These are phyloP conservation scores for Cantharis rufa DNA, from an alignment of 2,888 invertebrate species.

Conservation along the genomic window DNA sequence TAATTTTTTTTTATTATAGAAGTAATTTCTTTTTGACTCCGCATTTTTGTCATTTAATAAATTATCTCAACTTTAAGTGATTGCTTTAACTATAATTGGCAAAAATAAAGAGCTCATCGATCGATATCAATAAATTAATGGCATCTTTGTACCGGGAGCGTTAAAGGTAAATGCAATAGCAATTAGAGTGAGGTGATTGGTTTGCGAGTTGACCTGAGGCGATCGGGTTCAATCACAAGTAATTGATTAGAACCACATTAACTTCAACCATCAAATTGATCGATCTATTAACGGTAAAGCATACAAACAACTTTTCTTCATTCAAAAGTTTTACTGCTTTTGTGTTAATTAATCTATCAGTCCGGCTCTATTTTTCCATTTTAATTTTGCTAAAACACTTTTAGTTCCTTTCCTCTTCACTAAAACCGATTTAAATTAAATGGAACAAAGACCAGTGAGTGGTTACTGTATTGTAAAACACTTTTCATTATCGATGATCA, in stretches of 20 bases:
- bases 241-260: constrained; percentile 54
- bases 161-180: constrained; percentile 26
- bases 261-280: constrained; percentile 48
- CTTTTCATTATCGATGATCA: not conserved
- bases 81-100: not conserved
- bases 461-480: not conserved
- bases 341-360: not conserved
- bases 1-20: too few species aligned
- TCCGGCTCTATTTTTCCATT: not conserved
- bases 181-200: constrained; percentile 27
- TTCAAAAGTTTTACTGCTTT: not conserved
- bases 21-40: too few species aligned
- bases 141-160: constrained; percentile 11
- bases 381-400: not conserved
- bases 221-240: constrained; percentile 55
- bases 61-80: not conserved
- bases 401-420: not conserved
- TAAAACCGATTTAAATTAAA: not conserved
- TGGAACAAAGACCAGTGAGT: not conserved
- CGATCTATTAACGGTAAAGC: constrained; percentile 40
- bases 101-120: not conserved
- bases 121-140: constrained; percentile 21
- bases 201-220: constrained; percentile 44
- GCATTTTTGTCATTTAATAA: not conserved
- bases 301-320: not conserved